Conservation (phyloP, 2,797 vertebrate species). For the Phrynocephalus vlangalii region DNA sequence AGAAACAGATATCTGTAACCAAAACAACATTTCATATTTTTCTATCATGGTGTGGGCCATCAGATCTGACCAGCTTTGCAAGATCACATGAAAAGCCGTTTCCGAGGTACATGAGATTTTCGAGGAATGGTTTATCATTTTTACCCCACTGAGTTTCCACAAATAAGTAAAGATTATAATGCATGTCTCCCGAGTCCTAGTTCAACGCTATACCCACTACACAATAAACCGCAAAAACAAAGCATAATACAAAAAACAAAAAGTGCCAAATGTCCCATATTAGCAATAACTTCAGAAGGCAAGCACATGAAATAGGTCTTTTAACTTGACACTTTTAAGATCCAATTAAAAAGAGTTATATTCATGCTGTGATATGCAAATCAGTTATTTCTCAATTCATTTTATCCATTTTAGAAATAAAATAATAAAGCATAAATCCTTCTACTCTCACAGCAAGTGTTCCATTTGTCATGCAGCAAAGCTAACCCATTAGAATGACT, state of each 20-base stretch:
- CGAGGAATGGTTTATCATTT: too few relatives aligned
- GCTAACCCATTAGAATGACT: neutral
- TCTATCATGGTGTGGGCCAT: neutral
- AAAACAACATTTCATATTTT: neutral
- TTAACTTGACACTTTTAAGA: neutral
- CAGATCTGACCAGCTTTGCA: neutral
- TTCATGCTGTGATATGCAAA: neutral
- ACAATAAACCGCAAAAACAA: too few relatives aligned
- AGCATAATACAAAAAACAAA: too few relatives aligned
- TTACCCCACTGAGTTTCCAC: too few relatives aligned
- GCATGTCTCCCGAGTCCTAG: too few relatives aligned
- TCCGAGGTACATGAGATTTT: too few relatives aligned
- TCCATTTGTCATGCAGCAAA: neutral
- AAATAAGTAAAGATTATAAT: too few relatives aligned
- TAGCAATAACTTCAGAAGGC: neutral
- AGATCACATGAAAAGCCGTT: neutral
- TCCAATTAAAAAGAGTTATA: fast-evolving
- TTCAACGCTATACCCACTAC: too few relatives aligned
- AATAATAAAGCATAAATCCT: neutral
- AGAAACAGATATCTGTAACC: neutral
- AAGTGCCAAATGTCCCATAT: neutral
- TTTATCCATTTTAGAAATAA: neutral
- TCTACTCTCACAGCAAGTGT: neutral
- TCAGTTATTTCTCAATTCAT: neutral
- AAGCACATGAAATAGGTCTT: neutral